Evolutionary conservation across 2,888 invertebrate genomes (phyloP).

Genomic region (Drosophila dives): DNA sequence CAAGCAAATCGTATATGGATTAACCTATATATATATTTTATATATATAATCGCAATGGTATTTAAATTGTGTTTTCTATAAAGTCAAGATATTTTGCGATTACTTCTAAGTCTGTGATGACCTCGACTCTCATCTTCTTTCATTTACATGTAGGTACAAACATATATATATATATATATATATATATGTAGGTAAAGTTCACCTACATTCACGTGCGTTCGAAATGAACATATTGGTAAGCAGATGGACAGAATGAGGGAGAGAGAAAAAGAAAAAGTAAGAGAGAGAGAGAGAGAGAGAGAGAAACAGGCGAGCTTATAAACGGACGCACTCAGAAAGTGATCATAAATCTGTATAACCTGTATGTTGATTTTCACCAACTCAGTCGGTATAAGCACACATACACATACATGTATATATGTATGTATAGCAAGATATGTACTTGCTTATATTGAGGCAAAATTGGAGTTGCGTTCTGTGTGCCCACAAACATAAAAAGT

Average conservation of each 20-base stretch:
- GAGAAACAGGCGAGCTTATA: not conserved
- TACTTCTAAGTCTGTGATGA: slow-evolving; percentile 14
- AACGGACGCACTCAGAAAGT: slow-evolving; percentile 55
- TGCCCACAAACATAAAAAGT: slow-evolving; percentile 61
- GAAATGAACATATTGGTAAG: slow-evolving; percentile 10
- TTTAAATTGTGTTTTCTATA: slow-evolving; percentile 16
- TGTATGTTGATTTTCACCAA: slow-evolving; percentile 73
- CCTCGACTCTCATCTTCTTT: slow-evolving; percentile 36
- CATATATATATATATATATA: not conserved
- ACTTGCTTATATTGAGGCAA: slow-evolving; percentile 8
- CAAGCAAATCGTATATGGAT: not conserved
- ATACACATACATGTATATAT: not conserved
- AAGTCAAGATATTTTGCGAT: slow-evolving; percentile 16
- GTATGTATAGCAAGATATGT: slow-evolving; percentile 30
- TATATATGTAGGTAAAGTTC: slow-evolving; percentile 22
- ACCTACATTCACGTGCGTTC: slow-evolving; percentile 53
- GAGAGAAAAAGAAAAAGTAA: not conserved
- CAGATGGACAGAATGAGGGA: not conserved
- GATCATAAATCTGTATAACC: slow-evolving; percentile 76
- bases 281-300: not conserved
- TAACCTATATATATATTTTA: not conserved
- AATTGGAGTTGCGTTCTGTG: slow-evolving; percentile 38
- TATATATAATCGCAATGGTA: slow-evolving; percentile 25
- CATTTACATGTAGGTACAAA: slow-evolving; percentile 18
- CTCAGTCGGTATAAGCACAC: slow-evolving; percentile 22